A percentile compares a stretch with the other conserved stretches of the same genome.
phyloP scores from a whole-genome alignment of 2,797 vertebrate species.

The Delichon dasypus region DNA sequence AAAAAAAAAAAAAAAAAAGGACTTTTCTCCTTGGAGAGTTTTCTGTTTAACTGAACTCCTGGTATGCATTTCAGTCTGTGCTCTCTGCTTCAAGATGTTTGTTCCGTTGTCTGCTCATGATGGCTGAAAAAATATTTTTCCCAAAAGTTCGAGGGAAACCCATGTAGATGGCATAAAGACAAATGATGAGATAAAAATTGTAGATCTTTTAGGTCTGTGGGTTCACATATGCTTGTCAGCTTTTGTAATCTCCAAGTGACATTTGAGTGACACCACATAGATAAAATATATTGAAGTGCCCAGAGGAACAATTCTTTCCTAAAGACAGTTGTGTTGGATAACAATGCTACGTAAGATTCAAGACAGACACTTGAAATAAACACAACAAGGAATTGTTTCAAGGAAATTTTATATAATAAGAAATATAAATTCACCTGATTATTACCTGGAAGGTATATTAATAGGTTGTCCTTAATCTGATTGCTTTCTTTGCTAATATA shows the following conservation, averaged over 20 bases:
- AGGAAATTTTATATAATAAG: not conserved
- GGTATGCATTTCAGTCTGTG: not conserved
- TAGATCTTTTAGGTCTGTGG: not conserved
- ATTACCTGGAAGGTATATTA: not conserved
- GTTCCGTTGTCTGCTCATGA: not conserved
- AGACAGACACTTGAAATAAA: not conserved
- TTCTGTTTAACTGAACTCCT: not conserved
- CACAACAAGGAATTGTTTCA: not conserved
- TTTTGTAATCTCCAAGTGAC: not conserved
- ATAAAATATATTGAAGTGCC: not conserved
- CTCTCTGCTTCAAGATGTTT: not conserved
- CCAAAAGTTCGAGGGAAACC: not conserved
- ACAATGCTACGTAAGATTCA: not conserved
- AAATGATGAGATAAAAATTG: not conserved
- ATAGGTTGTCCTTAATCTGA: not conserved
- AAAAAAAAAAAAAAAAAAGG: not conserved
- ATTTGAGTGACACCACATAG: not conserved
- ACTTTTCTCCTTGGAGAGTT: not conserved
- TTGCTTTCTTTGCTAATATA: not conserved
- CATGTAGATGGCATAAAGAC: not conserved
- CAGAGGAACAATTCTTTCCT: not conserved
- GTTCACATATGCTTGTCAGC: not conserved
- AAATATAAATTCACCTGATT: not conserved
- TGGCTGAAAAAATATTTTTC: not conserved
- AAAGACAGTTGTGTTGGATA: not conserved